Base-by-base conservation (phyloP, 2,797 vertebrate genomes). In the Fundulus diaphanus region DNA sequence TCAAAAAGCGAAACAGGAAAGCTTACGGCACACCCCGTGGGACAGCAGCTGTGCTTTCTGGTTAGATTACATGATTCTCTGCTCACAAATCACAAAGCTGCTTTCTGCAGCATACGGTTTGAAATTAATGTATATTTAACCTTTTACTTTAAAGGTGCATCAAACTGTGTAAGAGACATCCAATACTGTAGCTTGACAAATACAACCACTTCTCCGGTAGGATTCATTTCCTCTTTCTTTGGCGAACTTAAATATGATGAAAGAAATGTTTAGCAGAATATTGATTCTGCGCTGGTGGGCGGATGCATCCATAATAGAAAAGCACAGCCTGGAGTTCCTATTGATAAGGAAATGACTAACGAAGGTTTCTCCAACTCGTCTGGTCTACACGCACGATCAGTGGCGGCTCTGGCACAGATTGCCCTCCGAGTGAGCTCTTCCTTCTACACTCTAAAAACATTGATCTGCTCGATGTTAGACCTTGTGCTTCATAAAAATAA, bases 251-350 rank as follows among this genome's bases (percentile, higher is more conserved):
- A 72, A 88, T 73, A 85, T 84, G 71, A 83, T 86, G 86, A 91
- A 68, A 70, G 86, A 84, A 87, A 90, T 79, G 79, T 90, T 90
- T 89, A 92, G 89, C 84, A 83, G 79, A 56, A 68, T 93, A 94
- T 93, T 87, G 92, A 95, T 93, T 91, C 76, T 68, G 68, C 82
- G 80, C 66, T 79, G 75, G 66, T 76, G 80, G 77, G 80, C 31
- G 52, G 84, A 90, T 82, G 82, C 77, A 77, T 83, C 77, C 54
- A 74, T 88, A 82, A 84, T 83, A 80, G 72, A 86, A 92, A 51
- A 89, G 77, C 82, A 81, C 77, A 83, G 73, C 79, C 81, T 81
- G 68, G 49, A 90, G 88, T 79, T 71, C 40, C 57, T 86, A 88
- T 92, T 88, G 92, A 92, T 87, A 81, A 90, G 74, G 42, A 84